A percentile compares a stretch with the other conserved stretches of the same genome.
These are phyloP conservation scores for Notoglanidium macrostoma DNA, from an alignment of 2,797 vertebrate genomes.

Conservation along the genomic window DNA sequence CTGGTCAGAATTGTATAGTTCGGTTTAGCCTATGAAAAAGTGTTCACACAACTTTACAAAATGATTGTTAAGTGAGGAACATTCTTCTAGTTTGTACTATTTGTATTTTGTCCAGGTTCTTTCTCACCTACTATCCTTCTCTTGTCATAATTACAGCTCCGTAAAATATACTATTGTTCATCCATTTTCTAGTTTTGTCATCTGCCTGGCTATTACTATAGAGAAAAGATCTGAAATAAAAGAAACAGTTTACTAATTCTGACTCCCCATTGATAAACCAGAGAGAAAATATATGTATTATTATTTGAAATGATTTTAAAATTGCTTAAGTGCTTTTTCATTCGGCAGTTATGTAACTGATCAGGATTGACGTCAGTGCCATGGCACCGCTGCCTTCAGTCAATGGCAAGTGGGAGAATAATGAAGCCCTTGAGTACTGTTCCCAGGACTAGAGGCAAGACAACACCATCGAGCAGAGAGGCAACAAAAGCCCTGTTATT, in stretches of 20 bases:
- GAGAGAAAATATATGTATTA: background rate
- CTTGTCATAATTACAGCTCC: background rate
- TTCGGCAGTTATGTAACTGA: background rate
- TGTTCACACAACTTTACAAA: background rate
- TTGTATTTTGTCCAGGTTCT: background rate
- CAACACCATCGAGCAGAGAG: constrained; percentile 40
- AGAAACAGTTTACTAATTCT: background rate
- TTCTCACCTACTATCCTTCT: background rate
- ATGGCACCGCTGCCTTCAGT: constrained; percentile 20
- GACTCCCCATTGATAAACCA: background rate
- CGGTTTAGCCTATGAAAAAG: no score
- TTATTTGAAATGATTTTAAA: background rate
- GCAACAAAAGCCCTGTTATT: constrained; percentile 27
- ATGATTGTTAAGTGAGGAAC: background rate
- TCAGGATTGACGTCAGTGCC: constrained; percentile 5
- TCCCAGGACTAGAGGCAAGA: constrained; percentile 55
- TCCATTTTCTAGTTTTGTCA: background rate
- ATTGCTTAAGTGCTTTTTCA: background rate
- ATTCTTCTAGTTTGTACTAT: background rate
- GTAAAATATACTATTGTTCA: background rate
- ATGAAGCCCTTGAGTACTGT: constrained; percentile 55
- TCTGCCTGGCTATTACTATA: background rate
- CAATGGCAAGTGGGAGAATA: constrained; percentile 55
- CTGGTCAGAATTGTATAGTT: no score
- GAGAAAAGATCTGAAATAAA: background rate